phyloP scores from a whole-genome alignment of 2,797 vertebrate genomes.

The Orestias chungarensis region DNA sequence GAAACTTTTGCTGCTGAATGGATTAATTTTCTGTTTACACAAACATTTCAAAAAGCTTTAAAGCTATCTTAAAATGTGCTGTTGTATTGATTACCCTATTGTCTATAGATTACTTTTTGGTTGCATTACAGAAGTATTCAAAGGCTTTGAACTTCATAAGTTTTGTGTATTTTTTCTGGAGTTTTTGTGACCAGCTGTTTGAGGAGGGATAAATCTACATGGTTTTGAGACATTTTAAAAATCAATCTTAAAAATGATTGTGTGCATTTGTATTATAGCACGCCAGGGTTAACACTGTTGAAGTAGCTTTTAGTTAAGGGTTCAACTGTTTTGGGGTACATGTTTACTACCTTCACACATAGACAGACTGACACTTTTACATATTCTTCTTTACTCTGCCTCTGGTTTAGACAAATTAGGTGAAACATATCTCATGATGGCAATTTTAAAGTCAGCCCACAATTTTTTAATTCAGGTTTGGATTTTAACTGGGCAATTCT shows the following conservation, averaged over 20 bases:
- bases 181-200: background rate
- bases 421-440: background rate
- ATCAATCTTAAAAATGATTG: background rate
- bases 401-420: too few species aligned
- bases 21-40: background rate
- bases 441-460: background rate
- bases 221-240: too few species aligned
- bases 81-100: background rate
- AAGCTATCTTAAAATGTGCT: background rate
- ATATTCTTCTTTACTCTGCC: background rate
- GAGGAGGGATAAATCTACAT: background rate
- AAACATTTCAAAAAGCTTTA: background rate
- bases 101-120: background rate
- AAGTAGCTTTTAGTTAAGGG: too few species aligned
- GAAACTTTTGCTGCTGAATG: constrained; percentile 11
- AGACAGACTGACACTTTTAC: background rate
- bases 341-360: background rate
- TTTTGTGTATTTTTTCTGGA: background rate
- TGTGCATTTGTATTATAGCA: background rate
- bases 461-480: background rate
- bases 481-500: background rate
- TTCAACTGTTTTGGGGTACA: too few species aligned
- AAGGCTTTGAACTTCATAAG: background rate
- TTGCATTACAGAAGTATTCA: background rate
- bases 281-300: too few species aligned